phyloP scores from a whole-genome alignment of 2,888 invertebrate species.

The Cecidostiba fungosa region DNA sequence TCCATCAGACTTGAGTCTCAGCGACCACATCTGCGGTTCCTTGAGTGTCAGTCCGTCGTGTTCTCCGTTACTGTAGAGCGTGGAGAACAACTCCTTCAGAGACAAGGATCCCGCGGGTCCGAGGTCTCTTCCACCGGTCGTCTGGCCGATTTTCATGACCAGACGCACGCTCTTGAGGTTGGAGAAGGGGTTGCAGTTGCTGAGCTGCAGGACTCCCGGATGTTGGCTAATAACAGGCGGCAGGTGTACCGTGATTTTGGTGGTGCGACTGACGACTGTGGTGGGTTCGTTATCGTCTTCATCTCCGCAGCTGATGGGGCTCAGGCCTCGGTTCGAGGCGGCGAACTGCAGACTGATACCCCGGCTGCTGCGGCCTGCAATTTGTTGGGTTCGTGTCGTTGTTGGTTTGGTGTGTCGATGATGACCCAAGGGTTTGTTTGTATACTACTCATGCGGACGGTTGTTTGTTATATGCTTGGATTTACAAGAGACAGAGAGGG shows the following conservation, averaged over 20 bases:
- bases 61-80: constrained; percentile 9
- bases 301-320: constrained; percentile 21
- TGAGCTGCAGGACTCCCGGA: constrained; percentile 43
- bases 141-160: constrained; percentile 66
- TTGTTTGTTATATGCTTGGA: not conserved
- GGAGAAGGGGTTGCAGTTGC: constrained; percentile 63
- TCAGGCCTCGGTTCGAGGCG: constrained; percentile 51
- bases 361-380: constrained; percentile 47
- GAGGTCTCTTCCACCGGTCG: not conserved
- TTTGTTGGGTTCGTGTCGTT: constrained; percentile 10
- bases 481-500: not conserved
- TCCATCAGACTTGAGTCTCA: constrained; percentile 26
- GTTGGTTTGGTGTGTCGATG: not conserved
- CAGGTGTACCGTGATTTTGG: constrained; percentile 67
- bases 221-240: constrained; percentile 28
- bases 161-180: constrained; percentile 70
- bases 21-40: constrained; percentile 34
- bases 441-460: constrained; percentile 48
- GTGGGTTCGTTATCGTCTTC: constrained; percentile 22
- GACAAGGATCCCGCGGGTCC: not conserved
- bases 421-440: not conserved
- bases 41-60: not conserved
- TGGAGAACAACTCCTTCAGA: constrained; percentile 39
- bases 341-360: constrained; percentile 62
- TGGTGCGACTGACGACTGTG: constrained; percentile 62